Base-by-base conservation (phyloP, 2,797 vertebrate species). In the Leptoclinus maculatus region DNA sequence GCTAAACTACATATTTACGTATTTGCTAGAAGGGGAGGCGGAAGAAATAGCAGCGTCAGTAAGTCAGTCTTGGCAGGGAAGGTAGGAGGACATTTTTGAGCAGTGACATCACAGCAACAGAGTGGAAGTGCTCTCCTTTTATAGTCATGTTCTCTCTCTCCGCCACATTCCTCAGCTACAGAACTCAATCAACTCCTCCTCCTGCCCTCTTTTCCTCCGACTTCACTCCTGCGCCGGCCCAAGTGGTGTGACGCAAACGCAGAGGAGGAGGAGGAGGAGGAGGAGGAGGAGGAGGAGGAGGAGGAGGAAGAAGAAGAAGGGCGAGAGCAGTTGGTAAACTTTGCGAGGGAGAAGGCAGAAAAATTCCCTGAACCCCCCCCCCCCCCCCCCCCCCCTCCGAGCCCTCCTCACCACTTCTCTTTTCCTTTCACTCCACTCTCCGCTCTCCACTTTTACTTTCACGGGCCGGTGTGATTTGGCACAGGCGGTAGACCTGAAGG, bases 81-180 rank as follows among this genome's bases (percentile, higher is more conserved):
- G 84, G 88, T n/a, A 89, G 85, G 73, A 87, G 89, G 87, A 93
- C 93, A 95, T 95, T 85, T 87, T 83, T 94, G 76, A 82, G 72
- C 41, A 69, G 84, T 95, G 94, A 96, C 94, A 94, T 95, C 92
- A 94, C 86, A 83, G 83, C 78, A 29, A 25, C 79, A 6, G 67
- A 89, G 89, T 93, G 95, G 95, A 96, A 95, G 95, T 94, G 90
- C 87, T 71, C 76, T 92, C 95, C 95, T 95, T 96, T 95, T 96
- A 95, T 95, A 95, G 95, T 82, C 93, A 93, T 90, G 90, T 94
- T 93, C 88, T 79, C 83, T 87, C 83, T 86, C 86, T 85, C 70
- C 39, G 83, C 82, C 85, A 90, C 94, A 96, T 95, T 95, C 94
- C 93, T 94, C 66, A 19, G 87, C 79, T 49, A 69, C 82, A 87